phyloP scores from a whole-genome alignment of 2,888 invertebrate species.

The Conistra vaccinii region DNA sequence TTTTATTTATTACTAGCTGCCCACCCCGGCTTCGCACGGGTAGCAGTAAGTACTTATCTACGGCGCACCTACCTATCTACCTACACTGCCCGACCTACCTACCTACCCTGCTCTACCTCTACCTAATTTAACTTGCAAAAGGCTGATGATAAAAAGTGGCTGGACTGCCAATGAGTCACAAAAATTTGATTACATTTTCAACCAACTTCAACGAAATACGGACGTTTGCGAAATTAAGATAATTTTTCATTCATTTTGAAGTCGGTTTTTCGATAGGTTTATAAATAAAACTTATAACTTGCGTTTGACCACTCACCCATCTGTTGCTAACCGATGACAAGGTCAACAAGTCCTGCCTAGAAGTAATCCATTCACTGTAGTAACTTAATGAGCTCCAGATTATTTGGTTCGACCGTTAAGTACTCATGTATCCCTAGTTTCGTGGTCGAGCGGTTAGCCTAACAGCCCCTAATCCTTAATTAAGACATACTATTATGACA shows the following conservation, averaged over 20 bases:
- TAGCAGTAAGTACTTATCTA: no score
- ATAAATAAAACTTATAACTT: background rate
- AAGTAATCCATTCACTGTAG: background rate
- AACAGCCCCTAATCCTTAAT: conserved; percentile 21
- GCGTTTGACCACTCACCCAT: background rate
- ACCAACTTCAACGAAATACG: no score
- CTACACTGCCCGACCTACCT: no score
- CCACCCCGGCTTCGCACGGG: no score
- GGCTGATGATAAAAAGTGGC: no score
- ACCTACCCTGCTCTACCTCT: no score
- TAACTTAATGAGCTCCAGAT: background rate
- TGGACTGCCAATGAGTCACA: no score
- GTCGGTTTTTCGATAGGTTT: background rate
- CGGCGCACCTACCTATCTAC: no score
- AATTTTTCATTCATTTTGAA: background rate
- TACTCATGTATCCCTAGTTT: conserved; percentile 18
- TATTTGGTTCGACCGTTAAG: background rate
- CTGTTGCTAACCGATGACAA: background rate
- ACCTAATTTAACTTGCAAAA: no score
- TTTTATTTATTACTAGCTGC: no score
- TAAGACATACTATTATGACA: conserved; percentile 14
- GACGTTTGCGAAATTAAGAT: background rate
- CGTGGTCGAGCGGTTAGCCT: conserved; percentile 13
- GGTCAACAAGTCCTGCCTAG: background rate
- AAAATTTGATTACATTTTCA: background rate